These are phyloP conservation scores for Dreissena rostriformis DNA, from an alignment of 1,140 invertebrate genomes.

Conservation along the genomic window DNA sequence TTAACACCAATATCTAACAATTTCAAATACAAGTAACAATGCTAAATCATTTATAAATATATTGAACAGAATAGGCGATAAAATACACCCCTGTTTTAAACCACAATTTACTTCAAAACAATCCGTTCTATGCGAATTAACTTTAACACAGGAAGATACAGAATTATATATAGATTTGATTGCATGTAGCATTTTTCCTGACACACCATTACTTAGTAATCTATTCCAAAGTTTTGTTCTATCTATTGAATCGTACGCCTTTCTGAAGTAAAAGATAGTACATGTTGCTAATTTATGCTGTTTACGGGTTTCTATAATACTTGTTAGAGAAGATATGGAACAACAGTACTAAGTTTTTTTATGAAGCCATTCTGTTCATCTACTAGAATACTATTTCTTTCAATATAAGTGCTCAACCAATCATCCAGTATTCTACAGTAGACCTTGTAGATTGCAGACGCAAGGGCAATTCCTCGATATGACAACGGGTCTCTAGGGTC, in stretches of 20 bases:
- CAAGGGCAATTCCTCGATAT: slow-evolving; percentile 52
- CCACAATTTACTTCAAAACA: slow-evolving; percentile 13
- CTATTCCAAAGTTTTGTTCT: slow-evolving; percentile 10
- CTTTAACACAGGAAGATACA: not conserved
- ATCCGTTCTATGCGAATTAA: slow-evolving; percentile 15
- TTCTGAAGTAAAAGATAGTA: slow-evolving; percentile 15
- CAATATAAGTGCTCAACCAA: slow-evolving; percentile 3
- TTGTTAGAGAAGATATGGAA: slow-evolving; percentile 9
- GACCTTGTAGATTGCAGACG: slow-evolving; percentile 35
- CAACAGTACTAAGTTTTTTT: slow-evolving; percentile 19
- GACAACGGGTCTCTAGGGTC: slow-evolving; percentile 45
- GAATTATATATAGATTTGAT: slow-evolving; percentile 21
- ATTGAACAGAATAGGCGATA: slow-evolving; percentile 29
- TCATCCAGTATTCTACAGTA: slow-evolving; percentile 47
- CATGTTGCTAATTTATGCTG: slow-evolving; percentile 16
- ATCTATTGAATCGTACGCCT: slow-evolving; percentile 29
- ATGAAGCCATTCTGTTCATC: slow-evolving; percentile 48
- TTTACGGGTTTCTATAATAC: slow-evolving; percentile 23
- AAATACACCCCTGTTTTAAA: slow-evolving; percentile 24
- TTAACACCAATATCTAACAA: slow-evolving; percentile 23
- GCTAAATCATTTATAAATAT: slow-evolving; percentile 37
- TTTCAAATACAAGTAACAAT: slow-evolving; percentile 31
- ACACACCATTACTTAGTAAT: not conserved
- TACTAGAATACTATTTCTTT: slow-evolving; percentile 10
- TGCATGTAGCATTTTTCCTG: slow-evolving; percentile 17